Evolutionary conservation across 2,888 invertebrate species (phyloP), one percentile per base, ranked within the genome.

Genomic region (Crioceris asparagi): DNA sequence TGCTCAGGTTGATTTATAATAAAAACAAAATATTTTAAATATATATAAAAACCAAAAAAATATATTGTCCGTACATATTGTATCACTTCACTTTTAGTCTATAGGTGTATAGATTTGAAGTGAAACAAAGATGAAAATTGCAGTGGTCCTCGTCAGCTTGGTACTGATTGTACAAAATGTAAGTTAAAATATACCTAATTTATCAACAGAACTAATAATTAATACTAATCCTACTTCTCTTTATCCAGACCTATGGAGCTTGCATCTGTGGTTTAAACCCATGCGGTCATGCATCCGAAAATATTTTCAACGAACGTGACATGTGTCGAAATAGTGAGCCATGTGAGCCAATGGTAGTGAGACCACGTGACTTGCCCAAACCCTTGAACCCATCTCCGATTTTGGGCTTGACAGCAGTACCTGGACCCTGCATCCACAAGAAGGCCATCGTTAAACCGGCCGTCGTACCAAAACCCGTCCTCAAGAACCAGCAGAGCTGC

Each of bases 401-500:
- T 25, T 4, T 30, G 17, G 43, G 40, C 35, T 36, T 56, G 16
- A 46, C 46, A 30, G 58, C 61, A 3, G 42, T 59, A 2, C 51
- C 54, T 3, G 56, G 59, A 30, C 52, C 59, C 3, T 60, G 61
- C 41, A 50, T 50, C 10, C 52, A 57, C 43, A 55, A 51, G 29
- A 54, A 52, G 35, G 55, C 57, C 26, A 55, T 62, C 17, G 60
- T 63, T 1, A 55, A 55, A 29, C 62, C 64, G 3, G 64, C 64
- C 3, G 35, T 55, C 3, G 47, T 62, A 12, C 60, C 62, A 2
- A 54, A 49, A 44, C 61, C 61, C 11, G 44, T 47, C 1, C 61
- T 57, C 36, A 21, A 6, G 21, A 4, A 27, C 4, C 5, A 27
- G 27, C 4, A 27, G 12, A 27, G 5, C 5, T 12, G 4, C 3